Evolutionary conservation across 2,797 vertebrate genomes (phyloP), one percentile per base, ranked within the genome.

Genomic region (Tamandua tetradactyla): DNA sequence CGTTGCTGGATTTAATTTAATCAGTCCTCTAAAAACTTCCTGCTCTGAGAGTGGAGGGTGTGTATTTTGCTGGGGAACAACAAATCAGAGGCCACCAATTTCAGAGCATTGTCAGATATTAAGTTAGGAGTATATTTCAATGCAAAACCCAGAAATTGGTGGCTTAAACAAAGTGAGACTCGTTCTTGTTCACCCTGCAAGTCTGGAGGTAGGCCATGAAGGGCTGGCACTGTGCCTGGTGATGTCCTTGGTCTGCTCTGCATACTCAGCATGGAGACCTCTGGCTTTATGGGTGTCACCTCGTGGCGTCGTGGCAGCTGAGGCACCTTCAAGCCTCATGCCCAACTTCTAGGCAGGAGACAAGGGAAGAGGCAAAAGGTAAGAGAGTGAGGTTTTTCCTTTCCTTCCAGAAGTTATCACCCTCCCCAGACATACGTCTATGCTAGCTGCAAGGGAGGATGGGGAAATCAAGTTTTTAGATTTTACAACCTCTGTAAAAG

Each of bases 381-480:
- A 3, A 7, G 55, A 78, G 59, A 17, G 7, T 27, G 27, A 62
- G 88, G 30, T 27, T 69, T 79, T 61, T 83, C 59, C 32, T 68
- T 85, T 92, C 76, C 44, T 37, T 37, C 85, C 10, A 25, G 15
- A 27, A 92, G 92, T 30, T 20, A 20, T 37, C 52, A 61, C 13
- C 37, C 32, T 80, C 52, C 69, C 62, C 30, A 22, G 37, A 35
- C 49, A 61, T 40, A 8, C 25, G 68, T 42, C 47, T 7, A 2
- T 18, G 42, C 55, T 87, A 44, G 55, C 72, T 71, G 25, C 89
- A 81, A 62, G 22, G 27, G 74, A 85, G 52, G 85, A 61, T 59
- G 55, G 44, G 44, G 61, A 78, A 76, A 32, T 55, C 20, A 72
- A 52, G 44, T 30, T 23, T 72, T 89, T 75, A 47, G 81, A n/a